Evolutionary conservation across 2,888 invertebrate genomes (phyloP), one percentile per base, ranked within the genome.

Genomic region (Sminthurides aquaticus): DNA sequence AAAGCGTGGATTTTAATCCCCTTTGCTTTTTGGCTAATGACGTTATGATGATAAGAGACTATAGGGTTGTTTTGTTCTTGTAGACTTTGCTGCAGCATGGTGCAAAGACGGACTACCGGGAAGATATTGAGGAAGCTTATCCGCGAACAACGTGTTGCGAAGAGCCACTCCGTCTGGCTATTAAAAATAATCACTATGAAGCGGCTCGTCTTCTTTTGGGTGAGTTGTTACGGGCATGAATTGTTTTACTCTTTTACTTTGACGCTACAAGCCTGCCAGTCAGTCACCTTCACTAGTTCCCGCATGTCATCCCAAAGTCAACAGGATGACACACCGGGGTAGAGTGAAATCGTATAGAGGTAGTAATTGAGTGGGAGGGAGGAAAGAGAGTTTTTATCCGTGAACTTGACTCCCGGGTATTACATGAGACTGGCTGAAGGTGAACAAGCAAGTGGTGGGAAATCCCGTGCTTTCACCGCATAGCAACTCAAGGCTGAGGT

Each of bases 161-260:
- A 76, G 93, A 94, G 76, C 94, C 95, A 0, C 80, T 95, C n/a
- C 82, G 92, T 56, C 81, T 95, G 70, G 93, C 94, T 1, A 87
- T 95, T 70, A 85, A 91, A 75, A 91, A 91, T 77, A 87, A 88
- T 71, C 90, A 92, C 77, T 87, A 87, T 76, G 81, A 82, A 59
- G 82, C 82, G 65, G 81, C 81, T 8, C 78, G 79, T 22, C 64
- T 69, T 64, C 67, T 73, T 48, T 69, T 74, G 43, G 72, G 74
- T 73, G 68, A 56, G 48, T 28, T n/a, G n/a, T n/a, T n/a, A n/a
- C n/a, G 2, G n/a, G 43, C 43, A 34, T 34, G 5, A 15, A 34
- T n/a, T n/a, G 43, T 34, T 34, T 34, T 5, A 34, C 43, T 34
- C 43, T 34, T 11, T 5, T 34, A 15, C 15, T 34, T 34, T 34